phyloP scores from a whole-genome alignment of 2,888 invertebrate genomes.

The Amphipoea oculea region DNA sequence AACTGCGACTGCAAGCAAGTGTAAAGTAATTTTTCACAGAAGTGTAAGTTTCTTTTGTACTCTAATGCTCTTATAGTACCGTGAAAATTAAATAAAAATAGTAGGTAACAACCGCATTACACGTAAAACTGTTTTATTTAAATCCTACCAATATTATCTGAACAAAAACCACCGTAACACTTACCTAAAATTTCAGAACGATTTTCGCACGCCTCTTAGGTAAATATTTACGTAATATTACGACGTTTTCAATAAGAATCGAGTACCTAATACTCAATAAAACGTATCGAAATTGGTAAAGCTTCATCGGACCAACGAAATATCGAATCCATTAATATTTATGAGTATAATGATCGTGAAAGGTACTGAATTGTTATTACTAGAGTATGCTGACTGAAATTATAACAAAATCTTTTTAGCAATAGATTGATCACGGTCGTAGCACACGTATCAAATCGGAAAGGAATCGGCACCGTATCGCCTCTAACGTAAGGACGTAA shows the following conservation, averaged over 20 bases:
- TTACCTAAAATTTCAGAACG: conserved; percentile 15
- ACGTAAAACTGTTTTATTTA: conserved; percentile 25
- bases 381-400: neutral
- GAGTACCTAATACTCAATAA: conserved; percentile 41
- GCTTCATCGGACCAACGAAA: conserved; percentile 46
- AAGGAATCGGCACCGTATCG: no score
- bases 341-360: conserved; percentile 56
- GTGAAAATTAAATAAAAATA: neutral
- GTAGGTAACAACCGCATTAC: neutral
- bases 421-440: neutral
- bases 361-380: conserved; percentile 19
- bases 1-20: no score
- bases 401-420: neutral
- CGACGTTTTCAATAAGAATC: conserved; percentile 41
- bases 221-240: conserved; percentile 53
- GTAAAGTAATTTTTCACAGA: neutral
- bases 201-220: conserved; percentile 20
- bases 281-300: conserved; percentile 40
- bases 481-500: no score
- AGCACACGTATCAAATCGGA: no score
- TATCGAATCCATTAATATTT: conserved; percentile 66
- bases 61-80: neutral
- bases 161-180: conserved; percentile 3
- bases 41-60: neutral
- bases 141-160: conserved; percentile 13